Evolutionary conservation across 2,888 invertebrate species (phyloP), one percentile per base, ranked within the genome.

Genomic region (Tethea ocularis): DNA sequence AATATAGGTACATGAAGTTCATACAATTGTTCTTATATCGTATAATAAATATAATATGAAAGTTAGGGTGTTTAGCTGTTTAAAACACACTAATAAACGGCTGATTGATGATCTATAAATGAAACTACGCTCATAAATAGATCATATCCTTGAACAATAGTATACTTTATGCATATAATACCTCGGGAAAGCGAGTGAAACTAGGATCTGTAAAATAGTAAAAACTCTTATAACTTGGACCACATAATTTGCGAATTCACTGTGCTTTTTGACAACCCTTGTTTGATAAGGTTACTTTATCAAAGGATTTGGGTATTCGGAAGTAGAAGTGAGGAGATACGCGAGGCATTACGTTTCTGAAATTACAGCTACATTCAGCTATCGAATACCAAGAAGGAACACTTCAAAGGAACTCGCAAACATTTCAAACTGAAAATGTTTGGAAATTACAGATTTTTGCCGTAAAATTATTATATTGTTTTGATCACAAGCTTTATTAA

Each of bases 251-350:
- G 61, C 56, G 68, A 76, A 78, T 78, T 46, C 67, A 75, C 73
- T 67, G 68, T 69, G 68, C 75, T 78, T 78, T 78, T 72, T 76
- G 79, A 76, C 70, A 68, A 69, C 67, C 64, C 70, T 65, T 63
- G 61, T 69, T 71, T 74, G 77, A 80, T 77, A 74, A 71, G 72
- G 79, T 79, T 77, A 77, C 72, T 78, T 77, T 71, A 79, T 82
- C 82, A 83, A 84, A 83, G 82, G 83, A 70, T 78, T 70, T 64
- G 57, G 24, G 60, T 67, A 71, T 72, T 69, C 64, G 61, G 63
- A 63, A 69, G 68, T 67, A 63, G 62, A 61, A 58, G 57, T 10
- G 41, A 54, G 3, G 20, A 6, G 38, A n/a, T n/a, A n/a, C 23
- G 53, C 6, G 58, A 17, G 51, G 20, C 53, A 23, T 59, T 57